Evolutionary conservation across 1,140 invertebrate species (phyloP), one percentile per base, ranked within the genome.

Genomic region (Palaemon carinicauda): DNA sequence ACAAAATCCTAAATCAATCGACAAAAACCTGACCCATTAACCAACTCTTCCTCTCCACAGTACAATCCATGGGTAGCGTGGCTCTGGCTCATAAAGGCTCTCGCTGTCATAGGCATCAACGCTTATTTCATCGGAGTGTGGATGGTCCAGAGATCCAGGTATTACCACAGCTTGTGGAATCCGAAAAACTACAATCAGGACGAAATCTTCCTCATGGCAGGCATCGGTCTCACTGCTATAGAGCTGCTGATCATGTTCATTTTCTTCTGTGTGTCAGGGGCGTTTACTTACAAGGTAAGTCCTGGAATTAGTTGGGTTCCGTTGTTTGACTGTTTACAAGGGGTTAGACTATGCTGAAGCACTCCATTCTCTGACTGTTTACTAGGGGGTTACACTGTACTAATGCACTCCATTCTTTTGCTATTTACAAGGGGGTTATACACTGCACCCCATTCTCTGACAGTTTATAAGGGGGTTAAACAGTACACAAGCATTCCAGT

Each of bases 81-180:
- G 88, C 19, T 50, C n/a, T 89, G 88, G 88, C 78, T 87, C 17
- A 0, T 87, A 27, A 89, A 89, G n/a, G 79, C 88, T 10, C 7
- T 89, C 29, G 79, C 53, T 24, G 79, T 89, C 29, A 53, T 87
- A n/a, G 41, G 24, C 19, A 12, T 89, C 21, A 89, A 89, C 69
- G 31, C 31, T 3, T 89, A 87, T 77, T 89, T 87, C 86, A 50
- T 89, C 17, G 65, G 12, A 1, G 82, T 41, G 31, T 89, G 88
- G 88, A 10, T 89, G 19, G 12, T 89, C 17, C 56, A 89, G 78
- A 80, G 51, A 4, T 82, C 80, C 14, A 33, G 86, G 41, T 65
- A 85, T 78, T 89, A 89, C 74, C 88, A 89, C 86, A 78, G 81
- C 50, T 84, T 87, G 81, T 86, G 84, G 81, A 56, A 86, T 65